Evolutionary conservation across 2,797 vertebrate species (phyloP).

Genomic region (Cichlasoma orientale): DNA sequence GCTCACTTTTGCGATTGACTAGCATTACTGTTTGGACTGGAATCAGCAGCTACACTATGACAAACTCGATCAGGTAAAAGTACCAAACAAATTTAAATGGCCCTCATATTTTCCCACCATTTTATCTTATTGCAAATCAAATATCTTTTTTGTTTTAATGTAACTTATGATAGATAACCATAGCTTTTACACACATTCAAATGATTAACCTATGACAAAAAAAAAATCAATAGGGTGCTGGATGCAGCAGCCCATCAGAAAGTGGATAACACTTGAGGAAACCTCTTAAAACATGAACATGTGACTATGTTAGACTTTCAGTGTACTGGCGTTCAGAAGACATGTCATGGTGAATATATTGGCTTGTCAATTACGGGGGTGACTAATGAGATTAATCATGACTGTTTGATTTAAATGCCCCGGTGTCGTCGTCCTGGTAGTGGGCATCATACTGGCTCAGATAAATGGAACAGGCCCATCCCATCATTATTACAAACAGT

Average conservation of each 20-base stretch:
- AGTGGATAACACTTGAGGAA: too few relatives aligned
- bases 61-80: not conserved
- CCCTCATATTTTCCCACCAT: not conserved
- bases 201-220: not conserved
- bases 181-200: too few relatives aligned
- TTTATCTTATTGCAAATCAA: not conserved
- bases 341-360: not conserved
- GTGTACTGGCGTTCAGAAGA: not conserved
- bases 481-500: not conserved
- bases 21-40: not conserved
- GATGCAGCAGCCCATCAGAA: not conserved
- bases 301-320: not conserved
- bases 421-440: not conserved
- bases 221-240: not conserved
- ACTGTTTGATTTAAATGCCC: not conserved
- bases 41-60: not conserved
- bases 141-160: not conserved
- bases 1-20: not conserved
- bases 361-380: slow-evolving; percentile 16
- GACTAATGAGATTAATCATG: slow-evolving; percentile 22
- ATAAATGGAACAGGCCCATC: not conserved
- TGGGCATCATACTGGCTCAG: slow-evolving; percentile 1
- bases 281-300: not conserved
- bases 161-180: not conserved
- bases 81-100: not conserved